Base-by-base conservation (phyloP, 2,797 vertebrate species). In the Apogon hyalosoma region DNA sequence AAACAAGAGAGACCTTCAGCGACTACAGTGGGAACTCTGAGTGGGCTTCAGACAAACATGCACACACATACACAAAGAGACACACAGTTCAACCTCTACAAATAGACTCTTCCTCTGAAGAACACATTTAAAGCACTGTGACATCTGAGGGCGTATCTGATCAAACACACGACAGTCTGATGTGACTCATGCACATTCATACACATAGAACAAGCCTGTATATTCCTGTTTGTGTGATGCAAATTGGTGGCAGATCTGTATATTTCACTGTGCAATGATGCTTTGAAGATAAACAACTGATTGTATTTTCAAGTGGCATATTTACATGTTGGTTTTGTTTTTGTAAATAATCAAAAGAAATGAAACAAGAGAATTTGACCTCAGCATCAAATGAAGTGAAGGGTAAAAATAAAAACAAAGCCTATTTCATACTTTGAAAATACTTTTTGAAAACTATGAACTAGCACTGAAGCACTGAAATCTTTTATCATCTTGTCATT, bases 1-100 rank as follows among this genome's bases (percentile, higher is more conserved):
- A 83, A 89, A 88, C 81, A 86, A 88, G 64, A 86, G 82, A 90
- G 84, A 90, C 87, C 80, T 89, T 92, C 62, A 15, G 55, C 73
- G 69, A 83, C 88, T 77, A 71, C 80, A 79, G 52, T 66, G 79
- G 66, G 73, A 82, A 65, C 69, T 69, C 63, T 80, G 87, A 88
- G 87, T 87, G 84, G 82, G 86, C 78, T 89, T 88, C 80, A 87
- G 71, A 83, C 19, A 33, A 53, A 66, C 48, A 71, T 55, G 72
- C 51, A 69, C 52, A 42, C 11, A 40, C 47, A 55, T 24, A 61
- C 39, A 54, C 63, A 64, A 6, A 53, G 12, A 50, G 28, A 61
- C 12, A 16, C 64, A 63, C 6, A 73, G 54, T 63, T 73, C 75
- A 59, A 75, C 77, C 69, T 84, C 75, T 67, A 65, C 61, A 85